Base-by-base conservation (phyloP, 2,797 vertebrate genomes). In the Cacajao melanocephalus region DNA sequence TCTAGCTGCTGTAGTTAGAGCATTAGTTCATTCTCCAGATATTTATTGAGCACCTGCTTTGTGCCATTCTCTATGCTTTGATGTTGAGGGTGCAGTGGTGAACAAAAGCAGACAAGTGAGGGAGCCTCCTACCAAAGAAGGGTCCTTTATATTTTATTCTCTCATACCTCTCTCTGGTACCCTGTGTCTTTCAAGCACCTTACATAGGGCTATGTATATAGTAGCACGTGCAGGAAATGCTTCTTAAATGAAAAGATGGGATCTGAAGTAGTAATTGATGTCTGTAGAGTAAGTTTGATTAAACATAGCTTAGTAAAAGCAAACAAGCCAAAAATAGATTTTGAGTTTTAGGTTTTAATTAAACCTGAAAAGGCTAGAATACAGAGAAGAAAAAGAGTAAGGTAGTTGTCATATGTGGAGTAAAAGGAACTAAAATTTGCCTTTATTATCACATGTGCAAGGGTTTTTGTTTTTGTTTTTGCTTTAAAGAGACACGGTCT, bases 231-330 rank as follows among this genome's bases (percentile, higher is more conserved):
- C 14, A 85, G 64, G 33, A 78, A 90, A 78, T 78, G 46, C 52
- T 90, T 67, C 75, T 80, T 91, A 93, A 93, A 55, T 83, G 48
- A 82, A 90, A 90, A 96, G 36, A 55, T 57, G 5, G 58, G 57
- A 26, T 50, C 57, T 75, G 8, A 90, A 90, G 24, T 91, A 75
- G 33, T 88, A 52, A 78, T 61, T 89, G 30, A 76, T 50, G 30
- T 20, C 19, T 80, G 0, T 36, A 91, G 73, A 36, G 22, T 41
- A 36, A 52, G 33, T 82, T 50, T 55, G 44, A 57, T 44, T 33
- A 41, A 83, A 75, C 2, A 78, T 13, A 93, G n/a, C 5, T 75
- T 39, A 83, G 12, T 80, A 80, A 80, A 80, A 61, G 55, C 10
- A 80, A 20, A 33, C 36, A 41, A 82, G 48, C 52, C 39, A 75